phyloP scores from a whole-genome alignment of 2,113 vertebrate species.

The Pelmatolapia mariae region DNA sequence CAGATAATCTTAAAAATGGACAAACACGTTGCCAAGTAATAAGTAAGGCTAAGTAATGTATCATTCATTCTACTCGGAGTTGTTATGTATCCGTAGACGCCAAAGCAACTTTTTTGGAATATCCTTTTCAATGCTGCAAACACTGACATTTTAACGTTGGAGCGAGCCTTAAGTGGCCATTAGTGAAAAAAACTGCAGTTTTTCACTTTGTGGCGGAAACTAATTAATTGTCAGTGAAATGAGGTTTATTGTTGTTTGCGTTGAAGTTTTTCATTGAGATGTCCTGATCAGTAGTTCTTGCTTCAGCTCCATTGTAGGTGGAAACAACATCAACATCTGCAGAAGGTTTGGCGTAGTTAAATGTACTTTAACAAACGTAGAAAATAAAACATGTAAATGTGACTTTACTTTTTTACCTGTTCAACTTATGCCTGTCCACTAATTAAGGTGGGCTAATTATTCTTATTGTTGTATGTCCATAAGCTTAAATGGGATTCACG shows the following conservation, averaged over 20 bases:
- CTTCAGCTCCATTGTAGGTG: rapidly evolving
- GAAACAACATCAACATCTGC: background rate
- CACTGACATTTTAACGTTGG: too few species aligned
- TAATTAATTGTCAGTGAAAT: background rate
- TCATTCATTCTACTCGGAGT: background rate
- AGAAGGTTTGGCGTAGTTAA: background rate
- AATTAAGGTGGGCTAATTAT: background rate
- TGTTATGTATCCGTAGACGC: background rate
- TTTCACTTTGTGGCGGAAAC: too few species aligned
- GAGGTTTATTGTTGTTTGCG: background rate
- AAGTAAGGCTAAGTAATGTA: background rate
- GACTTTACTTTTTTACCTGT: background rate
- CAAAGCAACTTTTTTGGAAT: background rate
- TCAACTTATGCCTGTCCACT: background rate
- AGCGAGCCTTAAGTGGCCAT: background rate
- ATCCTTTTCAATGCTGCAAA: background rate
- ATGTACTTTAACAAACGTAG: background rate
- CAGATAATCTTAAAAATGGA: background rate
- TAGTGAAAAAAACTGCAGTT: too few species aligned
- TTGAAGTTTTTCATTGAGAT: background rate
- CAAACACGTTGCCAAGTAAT: background rate
- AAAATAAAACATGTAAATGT: background rate
- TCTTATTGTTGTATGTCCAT: background rate
- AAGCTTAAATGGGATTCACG: rapidly evolving
- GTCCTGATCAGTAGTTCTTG: background rate